Evolutionary conservation across 2,113 vertebrate genomes (phyloP).

Genomic region (Tursiops truncatus): DNA sequence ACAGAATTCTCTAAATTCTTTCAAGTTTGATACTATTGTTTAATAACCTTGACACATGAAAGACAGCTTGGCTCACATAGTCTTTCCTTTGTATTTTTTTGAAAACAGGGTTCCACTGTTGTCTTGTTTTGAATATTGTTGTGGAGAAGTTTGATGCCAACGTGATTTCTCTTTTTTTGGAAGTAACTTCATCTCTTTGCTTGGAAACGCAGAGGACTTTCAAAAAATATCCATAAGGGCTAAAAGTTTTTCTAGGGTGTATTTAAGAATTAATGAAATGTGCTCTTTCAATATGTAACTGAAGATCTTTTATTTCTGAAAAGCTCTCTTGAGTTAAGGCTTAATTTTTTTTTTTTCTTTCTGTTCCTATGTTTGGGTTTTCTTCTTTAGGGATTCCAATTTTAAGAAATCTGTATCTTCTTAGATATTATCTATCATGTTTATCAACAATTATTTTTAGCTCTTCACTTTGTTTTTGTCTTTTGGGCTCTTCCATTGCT

Average conservation of each 20-base stretch:
- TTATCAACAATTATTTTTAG: background rate
- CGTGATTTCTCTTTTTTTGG: background rate
- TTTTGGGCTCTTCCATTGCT: background rate
- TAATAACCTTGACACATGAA: background rate
- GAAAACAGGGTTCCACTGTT: background rate
- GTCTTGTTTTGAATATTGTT: background rate
- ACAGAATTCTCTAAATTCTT: background rate
- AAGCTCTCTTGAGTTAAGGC: background rate
- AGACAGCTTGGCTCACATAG: background rate
- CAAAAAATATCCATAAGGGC: background rate
- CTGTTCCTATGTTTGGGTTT: background rate
- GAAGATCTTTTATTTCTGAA: background rate
- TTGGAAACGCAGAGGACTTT: background rate
- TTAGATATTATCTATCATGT: background rate
- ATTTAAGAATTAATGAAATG: background rate
- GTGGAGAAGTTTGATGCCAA: background rate
- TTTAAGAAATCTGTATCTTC: background rate
- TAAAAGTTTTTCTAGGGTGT: background rate
- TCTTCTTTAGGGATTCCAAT: background rate
- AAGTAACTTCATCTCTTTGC: background rate
- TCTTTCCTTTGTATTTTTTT: background rate
- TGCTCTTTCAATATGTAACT: background rate
- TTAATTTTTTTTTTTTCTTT: background rate
- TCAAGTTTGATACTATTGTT: background rate
- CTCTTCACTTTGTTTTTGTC: background rate